phyloP scores from a whole-genome alignment of 2,797 vertebrate genomes.

The Emydoidea blandingii region DNA sequence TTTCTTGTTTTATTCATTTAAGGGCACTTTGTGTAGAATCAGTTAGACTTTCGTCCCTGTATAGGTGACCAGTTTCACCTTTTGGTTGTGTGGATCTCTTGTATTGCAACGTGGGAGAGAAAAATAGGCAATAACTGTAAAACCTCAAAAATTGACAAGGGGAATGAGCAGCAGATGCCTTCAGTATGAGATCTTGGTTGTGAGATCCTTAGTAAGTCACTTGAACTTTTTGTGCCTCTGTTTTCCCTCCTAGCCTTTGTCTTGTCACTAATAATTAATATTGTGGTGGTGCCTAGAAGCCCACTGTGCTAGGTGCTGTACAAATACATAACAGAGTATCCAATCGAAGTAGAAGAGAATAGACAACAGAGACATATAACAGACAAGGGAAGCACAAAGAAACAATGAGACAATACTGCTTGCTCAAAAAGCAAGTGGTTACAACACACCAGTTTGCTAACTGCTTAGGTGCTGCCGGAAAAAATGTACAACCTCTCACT shows the following conservation, averaged over 20 bases:
- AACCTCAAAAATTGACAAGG: neutral
- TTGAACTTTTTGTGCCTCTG: neutral
- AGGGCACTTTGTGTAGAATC: neutral
- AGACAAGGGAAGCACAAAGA: neutral
- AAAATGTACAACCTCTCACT: neutral
- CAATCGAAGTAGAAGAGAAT: neutral
- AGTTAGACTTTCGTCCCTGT: neutral
- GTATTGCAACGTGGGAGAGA: neutral
- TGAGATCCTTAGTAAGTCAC: accelerated
- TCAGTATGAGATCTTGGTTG: accelerated
- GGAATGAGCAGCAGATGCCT: neutral
- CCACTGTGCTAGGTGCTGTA: accelerated
- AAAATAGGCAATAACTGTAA: neutral
- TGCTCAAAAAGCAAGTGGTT: neutral
- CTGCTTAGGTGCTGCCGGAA: neutral
- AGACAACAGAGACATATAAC: neutral
- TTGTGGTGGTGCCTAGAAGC: neutral
- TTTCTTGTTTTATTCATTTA: neutral
- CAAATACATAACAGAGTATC: neutral
- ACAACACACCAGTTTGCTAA: neutral
- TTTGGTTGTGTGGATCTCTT: neutral
- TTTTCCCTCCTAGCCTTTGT: neutral
- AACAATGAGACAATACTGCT: neutral
- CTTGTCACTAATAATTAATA: neutral
- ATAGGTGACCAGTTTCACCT: neutral